A percentile compares a stretch with the other conserved stretches of the same genome.
Evolutionary conservation across 2,113 vertebrate species (phyloP).

Genomic region (Indicator indicator): DNA sequence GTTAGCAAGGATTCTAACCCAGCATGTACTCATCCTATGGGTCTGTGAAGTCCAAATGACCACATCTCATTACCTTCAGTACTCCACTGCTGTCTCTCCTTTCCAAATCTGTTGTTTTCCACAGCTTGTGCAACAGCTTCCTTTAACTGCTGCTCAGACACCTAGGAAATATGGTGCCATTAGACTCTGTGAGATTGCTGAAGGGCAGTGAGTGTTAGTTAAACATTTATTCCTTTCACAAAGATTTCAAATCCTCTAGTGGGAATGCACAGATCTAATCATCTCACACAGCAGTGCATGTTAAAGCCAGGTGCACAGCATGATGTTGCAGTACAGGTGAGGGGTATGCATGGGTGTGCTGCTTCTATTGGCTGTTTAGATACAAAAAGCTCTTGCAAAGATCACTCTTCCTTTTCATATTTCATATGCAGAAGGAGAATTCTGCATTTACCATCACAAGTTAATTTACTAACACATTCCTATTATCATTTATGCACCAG

Average conservation of each 20-base stretch:
- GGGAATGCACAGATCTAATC: background rate
- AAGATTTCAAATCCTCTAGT: background rate
- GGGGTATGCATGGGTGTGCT: background rate
- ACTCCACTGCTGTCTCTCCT: conserved; percentile 84
- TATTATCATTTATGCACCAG: background rate
- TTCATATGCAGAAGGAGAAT: background rate
- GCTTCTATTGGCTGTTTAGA: background rate
- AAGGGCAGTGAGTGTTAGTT: background rate
- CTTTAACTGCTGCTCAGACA: conserved; percentile 91
- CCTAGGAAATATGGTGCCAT: conserved; percentile 68
- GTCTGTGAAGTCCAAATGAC: background rate
- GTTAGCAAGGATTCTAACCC: background rate
- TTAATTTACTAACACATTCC: background rate
- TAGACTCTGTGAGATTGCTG: background rate
- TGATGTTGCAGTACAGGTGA: background rate
- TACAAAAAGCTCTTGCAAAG: background rate
- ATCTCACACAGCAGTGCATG: background rate
- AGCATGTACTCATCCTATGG: background rate
- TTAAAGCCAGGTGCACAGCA: background rate
- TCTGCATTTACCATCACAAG: background rate
- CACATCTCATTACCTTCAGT: conserved; percentile 81
- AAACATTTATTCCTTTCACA: background rate
- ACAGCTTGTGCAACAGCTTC: conserved; percentile 87
- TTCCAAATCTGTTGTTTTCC: conserved; percentile 83
- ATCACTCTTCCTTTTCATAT: background rate